Base-by-base conservation (phyloP, 2,888 invertebrate genomes). In the Erebia epiphron region DNA sequence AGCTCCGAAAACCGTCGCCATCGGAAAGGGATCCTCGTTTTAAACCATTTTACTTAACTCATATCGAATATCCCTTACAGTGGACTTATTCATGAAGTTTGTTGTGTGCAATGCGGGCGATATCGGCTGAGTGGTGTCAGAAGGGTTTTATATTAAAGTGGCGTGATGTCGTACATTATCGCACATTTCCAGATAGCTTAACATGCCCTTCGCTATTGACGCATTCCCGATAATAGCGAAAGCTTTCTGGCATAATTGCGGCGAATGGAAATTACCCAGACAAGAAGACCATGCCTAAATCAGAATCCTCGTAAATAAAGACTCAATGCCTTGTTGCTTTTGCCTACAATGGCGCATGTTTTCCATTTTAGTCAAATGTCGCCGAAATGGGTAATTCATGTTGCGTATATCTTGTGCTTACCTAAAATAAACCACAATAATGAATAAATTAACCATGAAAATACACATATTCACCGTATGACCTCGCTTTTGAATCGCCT, bases 131-230 rank as follows among this genome's bases (percentile, higher is more conserved):
- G 70, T 64, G 64, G 64, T 67, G 61, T 72, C 73, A 72, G 16
- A 68, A 69, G 46, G 64, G 63, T 64, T 70, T 72, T 64, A 70
- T 74, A 46, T 69, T 67, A 67, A 67, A 69, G 79, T 80, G 81
- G 78, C 80, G 77, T 82, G 78, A 83, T 80, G 84, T 78, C 79
- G 70, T 73, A 78, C 77, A 79, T 83, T 78, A 80, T 79, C 79
- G 64, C 69, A 54, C 68, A 71, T 70, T 70, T 67, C 52, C 73
- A 82, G 85, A 87, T 86, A 88, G 81, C 81, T 43, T 76, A 77
- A 82, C 80, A 78, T 71, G 64, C 71, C 72, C 66, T 68, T 62
- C 54, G 69, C 66, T 70, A 68, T 72, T 74, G 72, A 75, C 74
- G 73, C 70, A 73, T 73, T 71, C 61, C 72, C 68, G 79, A 79